These are phyloP conservation scores for Cathartes aura DNA, from an alignment of 2,113 vertebrate genomes.

Conservation along the genomic window DNA sequence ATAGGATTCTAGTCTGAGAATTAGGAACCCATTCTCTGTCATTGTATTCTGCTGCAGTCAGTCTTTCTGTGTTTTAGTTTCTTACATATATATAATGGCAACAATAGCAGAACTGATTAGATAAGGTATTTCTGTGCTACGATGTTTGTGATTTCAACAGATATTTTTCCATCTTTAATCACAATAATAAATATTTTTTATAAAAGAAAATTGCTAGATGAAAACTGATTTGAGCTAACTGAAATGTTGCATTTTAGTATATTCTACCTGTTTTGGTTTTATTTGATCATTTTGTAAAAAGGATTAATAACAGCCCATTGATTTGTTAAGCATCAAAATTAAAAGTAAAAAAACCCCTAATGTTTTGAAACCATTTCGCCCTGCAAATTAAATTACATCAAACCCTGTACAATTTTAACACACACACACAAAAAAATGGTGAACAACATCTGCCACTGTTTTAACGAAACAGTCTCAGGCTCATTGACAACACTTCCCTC, in stretches of 20 bases:
- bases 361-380: background rate
- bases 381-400: background rate
- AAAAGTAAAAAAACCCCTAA: background rate
- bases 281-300: background rate
- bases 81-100: background rate
- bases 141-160: background rate
- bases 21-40: background rate
- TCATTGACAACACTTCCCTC: background rate
- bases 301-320: background rate
- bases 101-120: background rate
- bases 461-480: background rate
- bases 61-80: background rate
- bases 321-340: background rate
- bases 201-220: background rate
- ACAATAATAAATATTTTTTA: background rate
- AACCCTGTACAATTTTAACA: background rate
- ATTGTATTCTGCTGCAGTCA: background rate
- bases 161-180: background rate
- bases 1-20: background rate
- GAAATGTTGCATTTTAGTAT: background rate
- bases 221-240: background rate
- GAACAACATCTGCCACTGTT: background rate
- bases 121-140: background rate
- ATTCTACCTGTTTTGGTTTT: background rate
- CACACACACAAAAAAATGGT: background rate